Base-by-base conservation (phyloP, 2,113 vertebrate genomes). In the Phrynosoma platyrhinos region DNA sequence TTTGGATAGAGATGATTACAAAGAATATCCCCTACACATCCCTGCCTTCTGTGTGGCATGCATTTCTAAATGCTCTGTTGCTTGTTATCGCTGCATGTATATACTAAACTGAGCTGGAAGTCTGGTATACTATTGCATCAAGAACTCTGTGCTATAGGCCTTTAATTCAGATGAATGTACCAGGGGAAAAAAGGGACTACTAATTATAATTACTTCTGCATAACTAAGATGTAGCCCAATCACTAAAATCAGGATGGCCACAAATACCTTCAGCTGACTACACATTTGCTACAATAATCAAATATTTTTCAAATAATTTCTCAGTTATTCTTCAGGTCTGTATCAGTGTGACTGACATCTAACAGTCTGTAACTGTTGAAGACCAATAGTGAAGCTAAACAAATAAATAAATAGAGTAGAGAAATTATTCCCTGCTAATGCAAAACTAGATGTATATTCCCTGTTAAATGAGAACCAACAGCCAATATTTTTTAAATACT, bases 351-450 rank as follows among this genome's bases (percentile, higher is more conserved):
- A 27, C 21, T 2, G 53, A 55, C 2, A 1, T 8, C 9, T 88
- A 1, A 0, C n/a, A 36, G 0, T 25, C 71, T 0, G 0, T 10
- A 69, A 83, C 27, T 55, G 30, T 74, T 0, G 0, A 1, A 62
- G 72, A 13, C 42, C 0, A 69, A 27, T 10, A 47, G 30, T 58
- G 14, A 9, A 58, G 9, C 55, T 58, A 58, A 66, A 66, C 64
- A 8, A 82, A 23, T 25, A 42, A 68, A 82, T n/a, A 52, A 21
- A 40, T 5, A 7, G 25, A 64, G 16, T 12, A 74, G 68, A 88
- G 74, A 32, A 53, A 72, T 69, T 75, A 40, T 20, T 79, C 13
- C n/a, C 25, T 52, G 32, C 88, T 79, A 82, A 66, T 86, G 52
- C 10, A 66, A 10, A 58, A 10, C 55, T 9, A 58, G 55, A 58